phyloP scores from a whole-genome alignment of 2,797 vertebrate species.

The Protonibea diacanthus region DNA sequence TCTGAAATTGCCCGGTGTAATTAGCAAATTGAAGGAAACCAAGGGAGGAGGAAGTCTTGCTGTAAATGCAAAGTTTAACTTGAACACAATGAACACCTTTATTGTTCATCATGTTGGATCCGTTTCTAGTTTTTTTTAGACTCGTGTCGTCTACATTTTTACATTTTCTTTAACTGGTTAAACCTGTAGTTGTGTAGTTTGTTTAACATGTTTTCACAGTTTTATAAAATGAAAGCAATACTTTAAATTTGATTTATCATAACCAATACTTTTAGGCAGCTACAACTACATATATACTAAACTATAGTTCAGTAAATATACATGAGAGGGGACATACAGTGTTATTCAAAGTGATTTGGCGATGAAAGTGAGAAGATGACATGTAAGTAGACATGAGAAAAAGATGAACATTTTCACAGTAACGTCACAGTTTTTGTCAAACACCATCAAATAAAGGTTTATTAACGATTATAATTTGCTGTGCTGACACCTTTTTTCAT shows the following conservation, averaged over 20 bases:
- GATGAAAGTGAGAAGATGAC: conserved; percentile 32
- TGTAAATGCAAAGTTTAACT: conserved; percentile 30
- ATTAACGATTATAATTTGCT: conserved; percentile 77
- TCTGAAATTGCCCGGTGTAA: conserved; percentile 59
- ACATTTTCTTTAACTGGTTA: neutral
- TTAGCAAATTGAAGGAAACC: conserved; percentile 64
- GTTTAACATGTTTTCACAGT: conserved; percentile 54
- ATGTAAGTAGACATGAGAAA: conserved; percentile 36
- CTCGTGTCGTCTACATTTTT: conserved; percentile 16
- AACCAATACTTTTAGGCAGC: neutral
- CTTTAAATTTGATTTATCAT: conserved; percentile 2
- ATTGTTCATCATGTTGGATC: conserved; percentile 26
- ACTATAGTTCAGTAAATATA: conserved; percentile 19
- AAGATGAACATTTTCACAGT: conserved; percentile 66
- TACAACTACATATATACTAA: neutral
- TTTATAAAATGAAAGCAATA: conserved; percentile 5
- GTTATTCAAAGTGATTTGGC: conserved; percentile 46
- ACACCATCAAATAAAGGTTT: conserved; percentile 72
- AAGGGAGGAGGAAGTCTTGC: conserved; percentile 31
- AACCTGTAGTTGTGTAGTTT: conserved; percentile 16
- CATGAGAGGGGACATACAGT: conserved; percentile 22
- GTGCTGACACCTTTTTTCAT: conserved; percentile 72
- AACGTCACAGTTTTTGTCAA: conserved; percentile 70
- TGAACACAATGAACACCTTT: neutral
- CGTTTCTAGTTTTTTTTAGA: conserved; percentile 14